Evolutionary conservation across 2,113 vertebrate species (phyloP).

Genomic region (Emydocephalus ijimae): DNA sequence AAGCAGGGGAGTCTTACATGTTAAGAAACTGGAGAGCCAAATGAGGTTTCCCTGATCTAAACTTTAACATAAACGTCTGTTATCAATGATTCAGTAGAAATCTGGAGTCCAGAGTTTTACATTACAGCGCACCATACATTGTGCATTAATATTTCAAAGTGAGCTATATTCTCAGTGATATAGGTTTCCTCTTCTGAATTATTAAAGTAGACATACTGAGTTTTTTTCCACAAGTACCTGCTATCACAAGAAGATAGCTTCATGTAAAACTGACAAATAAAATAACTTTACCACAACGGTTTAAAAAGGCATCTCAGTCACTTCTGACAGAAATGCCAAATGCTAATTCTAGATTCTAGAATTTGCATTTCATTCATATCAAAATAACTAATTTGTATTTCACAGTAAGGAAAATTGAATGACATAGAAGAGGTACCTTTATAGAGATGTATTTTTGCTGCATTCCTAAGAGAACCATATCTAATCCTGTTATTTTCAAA

Average conservation of each 20-base stretch:
- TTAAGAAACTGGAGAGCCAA: background rate
- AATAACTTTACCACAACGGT: background rate
- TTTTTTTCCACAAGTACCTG: background rate
- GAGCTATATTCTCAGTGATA: background rate
- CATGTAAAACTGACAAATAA: background rate
- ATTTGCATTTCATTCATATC: background rate
- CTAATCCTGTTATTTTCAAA: background rate
- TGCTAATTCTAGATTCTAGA: background rate
- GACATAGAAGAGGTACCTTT: background rate
- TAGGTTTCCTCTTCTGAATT: background rate
- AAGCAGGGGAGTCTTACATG: background rate
- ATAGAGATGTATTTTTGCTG: background rate
- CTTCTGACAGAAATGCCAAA: background rate
- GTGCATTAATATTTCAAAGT: background rate
- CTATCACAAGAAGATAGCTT: background rate
- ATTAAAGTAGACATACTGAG: background rate
- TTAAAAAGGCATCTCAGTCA: background rate
- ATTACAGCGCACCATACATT: background rate
- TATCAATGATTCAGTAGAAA: background rate
- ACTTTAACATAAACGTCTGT: too few species aligned
- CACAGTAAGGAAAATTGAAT: background rate
- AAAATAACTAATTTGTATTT: background rate
- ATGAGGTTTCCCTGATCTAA: background rate
- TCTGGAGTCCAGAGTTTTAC: background rate
- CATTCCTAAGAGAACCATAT: too few species aligned